Conservation (phyloP, 2,888 invertebrate species). For the Lysandra bellargus region DNA sequence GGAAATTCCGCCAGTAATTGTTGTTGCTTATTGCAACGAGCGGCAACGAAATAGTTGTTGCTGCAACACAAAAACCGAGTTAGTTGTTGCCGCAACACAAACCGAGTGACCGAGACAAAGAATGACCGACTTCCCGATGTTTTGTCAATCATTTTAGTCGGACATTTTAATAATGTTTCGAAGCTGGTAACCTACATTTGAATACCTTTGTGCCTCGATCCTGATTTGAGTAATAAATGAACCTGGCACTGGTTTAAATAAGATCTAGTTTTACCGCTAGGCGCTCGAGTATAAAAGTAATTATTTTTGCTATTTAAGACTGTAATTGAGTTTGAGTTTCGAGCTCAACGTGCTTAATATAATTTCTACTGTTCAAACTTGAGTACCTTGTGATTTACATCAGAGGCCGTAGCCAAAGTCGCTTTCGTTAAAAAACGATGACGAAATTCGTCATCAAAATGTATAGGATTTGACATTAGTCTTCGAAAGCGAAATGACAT, state of each 20-base stretch:
- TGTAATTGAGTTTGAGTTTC: too few species aligned
- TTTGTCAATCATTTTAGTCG: conserved; percentile 3
- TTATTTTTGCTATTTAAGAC: too few species aligned
- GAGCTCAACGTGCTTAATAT: too few species aligned
- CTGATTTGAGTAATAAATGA: background rate
- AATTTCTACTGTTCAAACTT: background rate
- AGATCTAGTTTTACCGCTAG: too few species aligned
- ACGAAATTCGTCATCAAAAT: too few species aligned
- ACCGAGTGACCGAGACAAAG: conserved; percentile 2
- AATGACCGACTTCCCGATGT: background rate
- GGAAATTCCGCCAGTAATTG: background rate
- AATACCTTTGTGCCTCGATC: background rate
- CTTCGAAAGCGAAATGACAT: too few species aligned
- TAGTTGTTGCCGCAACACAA: background rate
- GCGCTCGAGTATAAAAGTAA: too few species aligned
- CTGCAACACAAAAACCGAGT: background rate
- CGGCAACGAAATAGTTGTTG: background rate
- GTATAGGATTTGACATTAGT: too few species aligned
- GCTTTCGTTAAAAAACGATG: too few species aligned
- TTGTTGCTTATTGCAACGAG: background rate
- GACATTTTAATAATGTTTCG: conserved; percentile 1
- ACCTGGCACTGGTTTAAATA: too few species aligned
- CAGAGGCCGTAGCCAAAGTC: too few species aligned
- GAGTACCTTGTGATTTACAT: too few species aligned
- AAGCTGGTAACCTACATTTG: background rate